Evolutionary conservation across 2,113 vertebrate species (phyloP).

Genomic region (Ochotona curzoniae): DNA sequence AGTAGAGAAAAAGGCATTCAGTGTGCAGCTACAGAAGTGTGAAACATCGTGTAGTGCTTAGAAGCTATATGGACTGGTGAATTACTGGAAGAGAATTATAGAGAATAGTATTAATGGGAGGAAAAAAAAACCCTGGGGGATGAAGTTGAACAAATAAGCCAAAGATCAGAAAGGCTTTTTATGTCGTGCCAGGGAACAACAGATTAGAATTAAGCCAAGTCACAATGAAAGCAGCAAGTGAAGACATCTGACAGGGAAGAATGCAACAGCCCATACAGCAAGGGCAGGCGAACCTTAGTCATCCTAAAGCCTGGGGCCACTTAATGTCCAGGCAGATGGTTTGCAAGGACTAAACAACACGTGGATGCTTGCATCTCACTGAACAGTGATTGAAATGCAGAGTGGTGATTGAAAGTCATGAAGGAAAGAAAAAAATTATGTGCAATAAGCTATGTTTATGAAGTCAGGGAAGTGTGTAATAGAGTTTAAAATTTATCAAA

Average conservation of each 20-base stretch:
- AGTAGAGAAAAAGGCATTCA: neutral
- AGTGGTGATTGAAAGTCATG: neutral
- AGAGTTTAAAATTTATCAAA: constrained; percentile 44
- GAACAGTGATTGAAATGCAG: neutral
- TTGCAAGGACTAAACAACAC: neutral
- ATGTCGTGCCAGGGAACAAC: neutral
- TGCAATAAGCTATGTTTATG: constrained; percentile 17
- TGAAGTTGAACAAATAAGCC: neutral
- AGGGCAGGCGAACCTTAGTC: neutral
- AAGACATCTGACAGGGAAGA: neutral
- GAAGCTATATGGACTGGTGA: neutral
- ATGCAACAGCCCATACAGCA: accelerated
- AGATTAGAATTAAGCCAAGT: neutral
- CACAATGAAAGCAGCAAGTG: neutral
- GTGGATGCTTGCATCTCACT: neutral
- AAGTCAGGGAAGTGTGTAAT: constrained; percentile 46
- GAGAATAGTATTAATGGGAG: neutral
- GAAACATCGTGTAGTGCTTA: neutral
- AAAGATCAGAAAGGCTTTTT: neutral
- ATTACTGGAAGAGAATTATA: neutral
- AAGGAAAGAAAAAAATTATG: constrained; percentile 20
- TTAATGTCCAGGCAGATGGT: neutral
- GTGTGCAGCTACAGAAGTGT: neutral
- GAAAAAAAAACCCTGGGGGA: neutral
- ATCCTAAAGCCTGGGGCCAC: neutral